Evolutionary conservation across 2,888 invertebrate species (phyloP), one percentile per base, ranked within the genome.

Genomic region (Lasioglossum oenotherae): DNA sequence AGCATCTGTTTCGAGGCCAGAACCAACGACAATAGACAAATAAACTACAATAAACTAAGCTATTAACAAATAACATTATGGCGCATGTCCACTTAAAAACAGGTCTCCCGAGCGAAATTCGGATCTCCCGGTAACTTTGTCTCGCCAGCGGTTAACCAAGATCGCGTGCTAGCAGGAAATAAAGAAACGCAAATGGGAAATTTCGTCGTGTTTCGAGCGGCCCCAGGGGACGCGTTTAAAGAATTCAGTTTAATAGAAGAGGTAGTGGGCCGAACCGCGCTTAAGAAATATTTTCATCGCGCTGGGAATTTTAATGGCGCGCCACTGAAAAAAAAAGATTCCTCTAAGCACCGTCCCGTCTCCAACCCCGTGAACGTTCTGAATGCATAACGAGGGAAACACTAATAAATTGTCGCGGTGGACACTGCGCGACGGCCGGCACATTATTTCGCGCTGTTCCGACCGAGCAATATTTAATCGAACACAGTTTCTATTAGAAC

Each of bases 311-410:
- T 78, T 72, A 81, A 81, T 46, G 46, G 60, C 72, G 12, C 23
- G 27, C 12, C 41, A 19, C 16, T 31, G 41, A 73, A 71, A 31
- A 44, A 44, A 38, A 81, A 73, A 49, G 81, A 79, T 81, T 79
- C 46, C 31, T 60, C 31, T 71, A 64, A 73, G 38, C 46, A 31
- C 46, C 64, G 44, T 76, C 64, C 35, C 23, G 76, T 38, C 49
- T 80, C 64, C 60, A 46, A 38, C 53, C 81, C n/a, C n/a, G 57
- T 44, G 46, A 78, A 71, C 72, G 60, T 53, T 80, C 73, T n/a
- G 80, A 81, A 81, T 81, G 72, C 73, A 41, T 41, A 74, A 80
- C 64, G 72, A 81, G 31, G 41, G 80, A 41, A 53, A 44, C 71
- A 76, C 44, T 71, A 53, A 44, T 57, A 78, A 78, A 78, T 81